phyloP scores from a whole-genome alignment of 1,140 invertebrate genomes.

The Phenacoccus solenopsis region DNA sequence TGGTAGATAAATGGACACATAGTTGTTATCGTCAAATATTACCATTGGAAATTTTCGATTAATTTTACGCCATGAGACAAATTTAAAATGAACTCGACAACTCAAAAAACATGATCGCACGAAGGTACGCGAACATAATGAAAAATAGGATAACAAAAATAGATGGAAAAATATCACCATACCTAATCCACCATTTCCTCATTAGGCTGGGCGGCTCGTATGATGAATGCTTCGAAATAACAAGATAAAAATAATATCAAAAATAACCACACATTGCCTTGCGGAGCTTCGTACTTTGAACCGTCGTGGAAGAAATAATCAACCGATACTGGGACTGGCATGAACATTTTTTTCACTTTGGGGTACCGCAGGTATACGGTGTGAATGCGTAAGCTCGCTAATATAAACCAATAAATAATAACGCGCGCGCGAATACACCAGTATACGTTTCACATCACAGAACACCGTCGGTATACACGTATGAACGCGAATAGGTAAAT shows the following conservation, averaged over 20 bases:
- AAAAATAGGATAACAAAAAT: no score
- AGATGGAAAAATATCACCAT: background rate
- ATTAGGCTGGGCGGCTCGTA: background rate
- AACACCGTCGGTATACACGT: no score
- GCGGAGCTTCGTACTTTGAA: background rate
- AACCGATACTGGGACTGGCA: background rate
- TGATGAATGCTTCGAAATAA: background rate
- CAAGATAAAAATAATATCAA: background rate
- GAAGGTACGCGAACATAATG: no score
- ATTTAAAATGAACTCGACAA: no score
- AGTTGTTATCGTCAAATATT: no score
- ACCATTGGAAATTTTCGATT: no score
- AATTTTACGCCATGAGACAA: no score
- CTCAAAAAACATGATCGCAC: no score
- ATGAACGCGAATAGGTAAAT: no score
- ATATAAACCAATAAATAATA: no score
- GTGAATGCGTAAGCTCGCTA: background rate
- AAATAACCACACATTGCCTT: background rate
- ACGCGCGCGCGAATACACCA: background rate
- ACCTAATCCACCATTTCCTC: constrained; percentile 1
- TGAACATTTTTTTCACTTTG: background rate
- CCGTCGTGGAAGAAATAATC: background rate
- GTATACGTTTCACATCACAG: background rate
- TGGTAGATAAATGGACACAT: no score
- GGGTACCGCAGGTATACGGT: background rate